phyloP scores from a whole-genome alignment of 1,140 invertebrate species.

The Drosophila murphyi region DNA sequence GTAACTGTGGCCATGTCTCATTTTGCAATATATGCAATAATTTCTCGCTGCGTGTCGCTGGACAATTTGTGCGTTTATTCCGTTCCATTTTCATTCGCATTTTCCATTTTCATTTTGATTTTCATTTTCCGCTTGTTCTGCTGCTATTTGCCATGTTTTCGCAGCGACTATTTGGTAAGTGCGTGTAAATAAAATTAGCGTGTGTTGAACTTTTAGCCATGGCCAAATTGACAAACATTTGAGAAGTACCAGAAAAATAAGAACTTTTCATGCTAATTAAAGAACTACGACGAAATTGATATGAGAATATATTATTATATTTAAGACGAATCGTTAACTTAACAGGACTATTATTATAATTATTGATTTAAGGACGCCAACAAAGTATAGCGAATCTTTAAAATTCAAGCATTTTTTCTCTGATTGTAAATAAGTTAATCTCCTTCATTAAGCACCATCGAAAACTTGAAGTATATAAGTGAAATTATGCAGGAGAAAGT shows the following conservation, averaged over 20 bases:
- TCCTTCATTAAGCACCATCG: no score
- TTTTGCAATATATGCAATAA: conserved; percentile 72
- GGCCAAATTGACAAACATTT: conserved; percentile 9
- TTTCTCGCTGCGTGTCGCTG: conserved; percentile 54
- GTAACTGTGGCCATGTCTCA: conserved; percentile 29
- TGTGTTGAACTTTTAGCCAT: conserved; percentile 60
- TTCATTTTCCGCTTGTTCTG: conserved; percentile 28
- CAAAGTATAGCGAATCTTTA: no score
- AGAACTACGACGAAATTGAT: no score
- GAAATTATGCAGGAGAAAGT: no score
- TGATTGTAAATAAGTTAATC: no score
- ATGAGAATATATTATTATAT: no score
- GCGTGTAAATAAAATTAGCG: conserved; percentile 73
- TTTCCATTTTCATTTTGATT: conserved; percentile 19
- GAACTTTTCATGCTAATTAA: no score
- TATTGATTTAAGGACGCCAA: no score
- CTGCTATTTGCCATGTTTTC: conserved; percentile 13
- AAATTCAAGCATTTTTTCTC: no score
- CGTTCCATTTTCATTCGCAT: conserved; percentile 1
- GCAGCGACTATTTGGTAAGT: conserved; percentile 21
- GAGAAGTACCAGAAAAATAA: background rate
- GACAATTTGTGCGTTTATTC: conserved; percentile 29
- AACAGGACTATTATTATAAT: no score
- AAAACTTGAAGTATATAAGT: no score
- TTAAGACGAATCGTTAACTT: no score